Conservation (phyloP, 2,888 invertebrate species). For the Cactoblastis cactorum region DNA sequence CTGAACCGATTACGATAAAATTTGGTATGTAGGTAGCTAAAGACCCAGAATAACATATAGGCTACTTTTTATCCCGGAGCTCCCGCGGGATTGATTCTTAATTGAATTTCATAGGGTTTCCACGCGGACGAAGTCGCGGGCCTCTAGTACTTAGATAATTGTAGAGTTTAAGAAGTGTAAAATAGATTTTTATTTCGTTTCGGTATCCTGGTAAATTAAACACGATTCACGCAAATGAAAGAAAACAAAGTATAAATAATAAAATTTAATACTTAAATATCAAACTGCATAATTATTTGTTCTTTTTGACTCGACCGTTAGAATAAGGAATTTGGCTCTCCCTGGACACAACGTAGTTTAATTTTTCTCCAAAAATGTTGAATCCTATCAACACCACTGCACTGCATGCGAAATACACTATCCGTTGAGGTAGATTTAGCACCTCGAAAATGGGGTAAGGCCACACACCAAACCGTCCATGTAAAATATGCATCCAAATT, state of each 20-base stretch:
- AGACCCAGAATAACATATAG: too few relatives aligned
- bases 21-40: too few relatives aligned
- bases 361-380: conserved; percentile 85
- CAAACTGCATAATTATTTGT: conserved; percentile 14
- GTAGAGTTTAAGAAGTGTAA: too few relatives aligned
- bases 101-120: too few relatives aligned
- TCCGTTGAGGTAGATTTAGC: background rate
- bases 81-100: too few relatives aligned
- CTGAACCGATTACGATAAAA: too few relatives aligned
- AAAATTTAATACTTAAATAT: background rate
- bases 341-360: conserved; percentile 83
- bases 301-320: conserved; percentile 25
- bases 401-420: conserved; percentile 68
- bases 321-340: conserved; percentile 13
- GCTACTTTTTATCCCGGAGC: too few relatives aligned
- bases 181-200: too few relatives aligned
- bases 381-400: conserved; percentile 77
- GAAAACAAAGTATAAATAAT: background rate
- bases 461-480: conserved; percentile 87
- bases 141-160: too few relatives aligned
- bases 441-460: conserved; percentile 92
- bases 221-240: background rate
- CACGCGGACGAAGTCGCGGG: too few relatives aligned
- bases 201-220: too few relatives aligned
- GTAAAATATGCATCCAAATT: conserved; percentile 85